phyloP scores from a whole-genome alignment of 2,797 vertebrate species.

The Gallirallus australis region DNA sequence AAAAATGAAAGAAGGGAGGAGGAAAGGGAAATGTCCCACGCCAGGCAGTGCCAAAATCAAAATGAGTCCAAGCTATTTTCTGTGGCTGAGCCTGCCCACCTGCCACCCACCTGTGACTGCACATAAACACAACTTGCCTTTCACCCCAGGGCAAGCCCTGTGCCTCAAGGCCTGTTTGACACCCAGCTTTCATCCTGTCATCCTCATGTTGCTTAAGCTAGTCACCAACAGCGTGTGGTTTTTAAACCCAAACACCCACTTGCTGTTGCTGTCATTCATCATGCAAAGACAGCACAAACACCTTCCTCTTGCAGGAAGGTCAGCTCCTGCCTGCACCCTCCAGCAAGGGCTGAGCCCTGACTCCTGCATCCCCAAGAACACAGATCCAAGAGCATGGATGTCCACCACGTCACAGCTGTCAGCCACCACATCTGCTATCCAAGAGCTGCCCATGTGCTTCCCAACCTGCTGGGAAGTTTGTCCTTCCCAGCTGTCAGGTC shows the following conservation, averaged over 20 bases:
- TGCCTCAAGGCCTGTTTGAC: not conserved
- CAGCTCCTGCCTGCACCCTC: not conserved
- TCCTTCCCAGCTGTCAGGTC: not conserved
- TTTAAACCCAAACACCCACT: not conserved
- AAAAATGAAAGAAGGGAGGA: not conserved
- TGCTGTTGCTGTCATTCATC: not conserved
- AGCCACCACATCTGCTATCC: not conserved
- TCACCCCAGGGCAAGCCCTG: not conserved
- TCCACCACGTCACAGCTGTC: accelerated
- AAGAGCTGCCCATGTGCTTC: not conserved
- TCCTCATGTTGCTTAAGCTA: not conserved
- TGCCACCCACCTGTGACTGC: not conserved
- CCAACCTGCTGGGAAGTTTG: not conserved
- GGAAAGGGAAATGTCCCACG: not conserved
- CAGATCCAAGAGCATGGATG: not conserved
- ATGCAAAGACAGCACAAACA: not conserved
- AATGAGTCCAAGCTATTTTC: not conserved
- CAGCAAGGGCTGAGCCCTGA: not conserved
- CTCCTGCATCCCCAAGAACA: not conserved
- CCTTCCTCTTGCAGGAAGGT: not conserved
- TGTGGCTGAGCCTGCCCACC: not conserved
- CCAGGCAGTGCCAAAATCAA: not conserved
- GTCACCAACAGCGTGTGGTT: not conserved
- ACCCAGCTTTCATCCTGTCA: not conserved
- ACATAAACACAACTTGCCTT: not conserved